A percentile compares a stretch with the other conserved stretches of the same genome.
Conservation (phyloP, 2,888 invertebrate species). For the Buathra laborator region DNA sequence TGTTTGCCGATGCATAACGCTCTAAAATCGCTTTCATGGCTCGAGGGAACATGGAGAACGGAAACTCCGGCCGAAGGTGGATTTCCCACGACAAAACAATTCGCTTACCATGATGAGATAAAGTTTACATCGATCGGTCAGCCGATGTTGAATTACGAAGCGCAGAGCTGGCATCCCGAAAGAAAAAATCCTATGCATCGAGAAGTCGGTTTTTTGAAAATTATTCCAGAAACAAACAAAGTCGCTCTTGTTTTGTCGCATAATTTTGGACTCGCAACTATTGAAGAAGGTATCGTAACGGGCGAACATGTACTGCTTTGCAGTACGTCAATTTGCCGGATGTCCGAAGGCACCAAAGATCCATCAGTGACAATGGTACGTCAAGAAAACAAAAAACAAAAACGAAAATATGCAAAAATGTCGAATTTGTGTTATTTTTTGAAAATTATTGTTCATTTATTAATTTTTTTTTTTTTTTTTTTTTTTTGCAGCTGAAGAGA, state of each 20-base stretch:
- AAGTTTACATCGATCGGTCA: slow-evolving; percentile 88
- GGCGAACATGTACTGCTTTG: slow-evolving; percentile 84
- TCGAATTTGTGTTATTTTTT: no score
- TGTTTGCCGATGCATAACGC: slow-evolving; percentile 84
- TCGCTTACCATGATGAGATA: slow-evolving; percentile 87
- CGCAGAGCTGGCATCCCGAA: slow-evolving; percentile 86
- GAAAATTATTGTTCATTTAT: not conserved
- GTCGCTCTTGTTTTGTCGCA: slow-evolving; percentile 87
- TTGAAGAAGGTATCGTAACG: slow-evolving; percentile 87
- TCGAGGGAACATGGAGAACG: slow-evolving; percentile 88
- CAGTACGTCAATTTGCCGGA: slow-evolving; percentile 86
- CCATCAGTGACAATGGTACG: slow-evolving; percentile 86
- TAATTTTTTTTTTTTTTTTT: not conserved
- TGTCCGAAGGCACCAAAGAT: slow-evolving; percentile 86
- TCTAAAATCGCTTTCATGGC: slow-evolving; percentile 87
- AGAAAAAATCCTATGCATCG: slow-evolving; percentile 88
- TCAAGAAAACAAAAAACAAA: not conserved
- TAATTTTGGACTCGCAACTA: slow-evolving; percentile 88
- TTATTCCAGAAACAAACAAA: slow-evolving; percentile 86
- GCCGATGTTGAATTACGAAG: slow-evolving; percentile 87
- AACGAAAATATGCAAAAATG: no score
- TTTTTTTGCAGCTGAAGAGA: slow-evolving; percentile 83
- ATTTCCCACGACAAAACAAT: slow-evolving; percentile 87
- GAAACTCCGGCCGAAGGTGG: slow-evolving; percentile 85
- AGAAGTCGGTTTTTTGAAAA: slow-evolving; percentile 88